Evolutionary conservation across 2,888 invertebrate species (phyloP).

Genomic region (Phanerotoma sp.): DNA sequence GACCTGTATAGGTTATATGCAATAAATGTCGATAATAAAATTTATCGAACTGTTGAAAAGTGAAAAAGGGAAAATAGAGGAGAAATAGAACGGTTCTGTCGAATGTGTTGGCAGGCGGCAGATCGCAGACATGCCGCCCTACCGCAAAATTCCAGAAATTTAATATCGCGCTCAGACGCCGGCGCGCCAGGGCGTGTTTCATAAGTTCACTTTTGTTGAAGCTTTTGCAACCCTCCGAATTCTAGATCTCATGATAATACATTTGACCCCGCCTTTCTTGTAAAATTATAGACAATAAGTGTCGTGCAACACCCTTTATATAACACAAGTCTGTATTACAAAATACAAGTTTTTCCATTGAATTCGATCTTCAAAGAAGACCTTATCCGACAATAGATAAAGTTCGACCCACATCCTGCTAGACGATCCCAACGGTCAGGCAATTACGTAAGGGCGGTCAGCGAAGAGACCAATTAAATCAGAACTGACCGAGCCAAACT

Average conservation of each 20-base stretch:
- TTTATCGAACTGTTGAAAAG: not conserved
- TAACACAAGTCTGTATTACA: not conserved
- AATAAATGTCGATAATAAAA: conserved; percentile 8
- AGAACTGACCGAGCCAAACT: not conserved
- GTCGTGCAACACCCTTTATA: not conserved
- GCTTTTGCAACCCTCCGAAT: not conserved
- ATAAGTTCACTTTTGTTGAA: conserved; percentile 46
- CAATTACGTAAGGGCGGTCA: not conserved
- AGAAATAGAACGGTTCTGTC: not conserved
- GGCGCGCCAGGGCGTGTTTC: conserved; percentile 44
- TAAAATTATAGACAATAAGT: too few relatives aligned
- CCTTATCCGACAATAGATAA: not conserved
- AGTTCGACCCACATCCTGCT: not conserved
- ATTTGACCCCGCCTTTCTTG: not conserved
- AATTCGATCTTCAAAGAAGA: too few relatives aligned
- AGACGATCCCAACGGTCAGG: not conserved
- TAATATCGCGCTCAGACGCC: conserved; percentile 57
- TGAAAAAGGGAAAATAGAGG: not conserved
- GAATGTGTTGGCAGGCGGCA: conserved; percentile 7
- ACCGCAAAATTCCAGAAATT: conserved; percentile 63
- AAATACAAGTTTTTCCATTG: too few relatives aligned
- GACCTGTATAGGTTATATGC: too few relatives aligned
- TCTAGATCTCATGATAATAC: not conserved
- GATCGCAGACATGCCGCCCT: conserved; percentile 36
- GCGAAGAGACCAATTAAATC: conserved; percentile 12